A percentile compares a stretch with the other conserved stretches of the same genome.
These are phyloP conservation scores for Drosophila fuyamai DNA, from an alignment of 1,140 invertebrate species.

Conservation along the genomic window DNA sequence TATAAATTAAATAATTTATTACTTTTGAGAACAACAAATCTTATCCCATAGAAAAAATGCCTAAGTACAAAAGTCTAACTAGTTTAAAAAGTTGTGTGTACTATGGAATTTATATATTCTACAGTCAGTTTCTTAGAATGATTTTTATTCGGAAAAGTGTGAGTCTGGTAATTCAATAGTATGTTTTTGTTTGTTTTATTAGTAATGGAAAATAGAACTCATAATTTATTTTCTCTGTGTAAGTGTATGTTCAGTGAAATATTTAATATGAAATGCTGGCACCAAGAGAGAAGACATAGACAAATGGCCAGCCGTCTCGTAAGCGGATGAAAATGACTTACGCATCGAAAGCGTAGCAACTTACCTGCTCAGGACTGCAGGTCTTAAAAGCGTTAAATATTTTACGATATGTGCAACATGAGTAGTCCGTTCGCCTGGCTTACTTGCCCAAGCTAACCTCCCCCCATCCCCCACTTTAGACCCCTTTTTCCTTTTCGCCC, in stretches of 20 bases:
- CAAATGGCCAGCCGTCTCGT: constrained; percentile 45
- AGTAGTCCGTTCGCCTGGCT: constrained; percentile 3
- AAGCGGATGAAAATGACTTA: constrained; percentile 54
- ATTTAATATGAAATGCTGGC: constrained; percentile 57
- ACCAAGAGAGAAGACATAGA: constrained; percentile 39
- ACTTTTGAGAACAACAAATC: too few species aligned
- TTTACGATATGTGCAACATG: constrained; percentile 66
- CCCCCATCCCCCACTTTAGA: background rate
- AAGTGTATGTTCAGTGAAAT: constrained; percentile 31
- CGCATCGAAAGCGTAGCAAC: constrained; percentile 26
- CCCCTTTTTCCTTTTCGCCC: background rate
- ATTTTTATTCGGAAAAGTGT: too few species aligned
- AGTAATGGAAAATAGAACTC: too few species aligned
- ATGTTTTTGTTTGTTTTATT: too few species aligned
- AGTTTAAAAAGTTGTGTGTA: too few species aligned
- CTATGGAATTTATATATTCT: too few species aligned
- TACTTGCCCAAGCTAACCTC: too few species aligned
- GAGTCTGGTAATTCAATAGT: too few species aligned
- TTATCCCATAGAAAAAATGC: too few species aligned
- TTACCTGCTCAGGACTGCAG: constrained; percentile 23
- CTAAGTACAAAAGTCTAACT: too few species aligned
- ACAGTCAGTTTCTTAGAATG: too few species aligned
- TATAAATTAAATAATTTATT: too few species aligned
- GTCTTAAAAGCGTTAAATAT: constrained; percentile 80
- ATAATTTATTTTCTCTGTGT: background rate